Evolutionary conservation across 2,888 invertebrate genomes (phyloP), one percentile per base, ranked within the genome.

Genomic region (Girardia tigrina): DNA sequence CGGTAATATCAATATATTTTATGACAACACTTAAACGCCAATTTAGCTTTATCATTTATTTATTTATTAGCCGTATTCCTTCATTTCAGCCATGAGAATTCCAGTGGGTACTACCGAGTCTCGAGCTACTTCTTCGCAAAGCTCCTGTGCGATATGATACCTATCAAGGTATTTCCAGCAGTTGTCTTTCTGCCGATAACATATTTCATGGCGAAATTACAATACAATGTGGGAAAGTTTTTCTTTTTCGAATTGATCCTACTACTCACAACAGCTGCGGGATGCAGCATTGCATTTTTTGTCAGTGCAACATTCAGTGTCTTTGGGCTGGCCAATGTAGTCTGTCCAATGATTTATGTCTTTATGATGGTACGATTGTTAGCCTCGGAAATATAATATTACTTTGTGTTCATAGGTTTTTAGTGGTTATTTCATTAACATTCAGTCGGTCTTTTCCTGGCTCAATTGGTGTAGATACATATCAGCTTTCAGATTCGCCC

Each of bases 321-420:
- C 28, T 81, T 82, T 78, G 82, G 82, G 71, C 78, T 83, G 4
- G 83, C 82, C 70, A 83, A 82, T 78, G 78, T 83, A 2, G 79
- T 81, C 42, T 80, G 82, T 71, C 82, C 82, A 8, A 79, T 83
- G 72, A 73, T 75, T 75, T 83, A 80, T 78, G 83, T 83, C n/a
- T 80, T 83, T 76, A 83, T 83, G 82, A 83, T 83, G 83, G 82
- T 77, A 27, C 29, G 74, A 12, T 8, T 8, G 8, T 70, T 70
- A n/a, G 70, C 20, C 20, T 70, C 8, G 12, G 23, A 12, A 70
- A 8, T n/a, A n/a, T n/a, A 12, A 12, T 70, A 8, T n/a, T 70
- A 70, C 12, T n/a, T 12, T 8, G 26, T 23, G 12, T 70, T 12
- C n/a, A n/a, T 8, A 75, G 75, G 70, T 77, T 14, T 77, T 77